Evolutionary conservation across 1,140 invertebrate species (phyloP), one percentile per base, ranked within the genome.

Genomic region (Homalodisca vitripennis): DNA sequence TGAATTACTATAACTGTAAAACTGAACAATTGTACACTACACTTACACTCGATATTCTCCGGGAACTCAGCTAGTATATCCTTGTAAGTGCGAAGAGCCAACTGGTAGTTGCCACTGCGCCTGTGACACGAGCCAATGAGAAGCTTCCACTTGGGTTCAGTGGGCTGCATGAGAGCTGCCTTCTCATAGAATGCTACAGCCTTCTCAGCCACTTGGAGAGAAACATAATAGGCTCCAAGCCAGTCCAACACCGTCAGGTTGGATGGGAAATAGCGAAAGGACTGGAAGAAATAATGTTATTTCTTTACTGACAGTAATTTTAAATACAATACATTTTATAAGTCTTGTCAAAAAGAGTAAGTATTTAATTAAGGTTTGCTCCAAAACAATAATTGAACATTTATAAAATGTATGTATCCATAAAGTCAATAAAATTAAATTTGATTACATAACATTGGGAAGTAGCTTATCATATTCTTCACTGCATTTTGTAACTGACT

Each of bases 231-330:
- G 0, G 92, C 92, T 51, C 92, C 93, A 29, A 98, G 83, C 88
- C 95, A 98, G 77, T 95, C 92, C 68, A 98, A 92, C 0, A 94
- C 93, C 67, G 89, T 87, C 53, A 97, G 87, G 80, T 94, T 93
- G 41, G 92, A 92, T 62, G 96, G 95, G 79, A 92, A 94, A 77
- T 92, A 92, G 73, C 94, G 87, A 79, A 92, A 94, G 3, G 93
- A 91, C 88, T 93, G 73, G 71, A 81, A 77, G n/a, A 70, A 64
- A 32, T 53, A n/a, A 41, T 53, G n/a, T 47, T 55, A 55, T 55
- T 55, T 26, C 51, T 55, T 55, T 55, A n/a, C n/a, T n/a, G n/a
- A n/a, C n/a, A n/a, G n/a, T n/a, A n/a, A n/a, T n/a, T n/a, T n/a
- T n/a, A n/a, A n/a, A n/a, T n/a, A n/a, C n/a, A n/a, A n/a, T n/a